Base-by-base conservation (phyloP, 1,140 invertebrate genomes). In the Drosophila biarmipes region DNA sequence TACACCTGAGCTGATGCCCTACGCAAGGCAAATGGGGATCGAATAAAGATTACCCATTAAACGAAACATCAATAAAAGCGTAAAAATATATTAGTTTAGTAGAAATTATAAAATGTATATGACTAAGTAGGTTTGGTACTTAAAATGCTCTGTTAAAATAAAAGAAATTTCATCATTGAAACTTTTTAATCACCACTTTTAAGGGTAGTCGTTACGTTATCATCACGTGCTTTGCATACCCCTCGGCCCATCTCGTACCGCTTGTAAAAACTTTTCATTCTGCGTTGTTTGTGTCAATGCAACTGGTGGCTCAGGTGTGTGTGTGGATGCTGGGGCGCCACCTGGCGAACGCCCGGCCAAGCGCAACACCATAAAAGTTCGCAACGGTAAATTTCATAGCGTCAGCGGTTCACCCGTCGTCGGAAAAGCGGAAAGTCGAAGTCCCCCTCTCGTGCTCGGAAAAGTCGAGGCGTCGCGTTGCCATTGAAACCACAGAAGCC, bases 401-500 rank as follows among this genome's bases (percentile, higher is more conserved):
- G 68, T 78, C 74, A 86, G 78, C 82, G 81, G 73, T 71, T 78
- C 31, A 48, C 17, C 64, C 34, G 10, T 51, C 37, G 52, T 67
- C 35, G 45, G 17, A 24, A 42, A 42, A 34, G 29, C 37, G 19
- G 34, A 19, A 7, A 12, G 35, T 37, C 35, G 11, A 35, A 24
- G 52, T 43, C 15, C 51, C 27, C 34, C 24, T 43, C 42, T 15
- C 31, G 34, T 31, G 34, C 42, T 15, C 31, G 34, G 24, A 37
- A 15, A 21, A 11, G 71, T 43, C n/a, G 40, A 53, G 56, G 38
- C 43, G 43, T 45, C 59, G 64, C 56, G 78, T 78, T 87, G 82
- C 82, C 75, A 87, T 87, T 89, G 85, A 84, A 89, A 84, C 84
- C 84, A 55, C 84, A 89, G 68, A 84, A 89, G 73, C 79, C 76